These are phyloP conservation scores for Hydrotaea diabolus DNA, from an alignment of 2,888 invertebrate species.

Conservation along the genomic window DNA sequence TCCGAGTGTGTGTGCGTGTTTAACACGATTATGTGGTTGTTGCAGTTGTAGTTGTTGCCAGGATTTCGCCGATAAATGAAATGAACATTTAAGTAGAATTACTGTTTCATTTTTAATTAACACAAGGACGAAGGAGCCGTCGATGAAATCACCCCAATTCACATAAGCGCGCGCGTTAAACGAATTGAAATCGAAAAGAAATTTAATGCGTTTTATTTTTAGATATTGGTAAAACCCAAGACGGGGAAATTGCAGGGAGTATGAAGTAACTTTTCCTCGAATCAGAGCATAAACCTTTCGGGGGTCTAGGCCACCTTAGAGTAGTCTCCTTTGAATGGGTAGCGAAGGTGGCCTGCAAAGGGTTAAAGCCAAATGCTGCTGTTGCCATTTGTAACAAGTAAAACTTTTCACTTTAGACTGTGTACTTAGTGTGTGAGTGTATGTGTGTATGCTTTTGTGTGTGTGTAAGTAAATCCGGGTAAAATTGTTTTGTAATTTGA, in stretches of 20 bases:
- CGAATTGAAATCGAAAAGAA: conserved; percentile 8
- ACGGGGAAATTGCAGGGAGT: background rate
- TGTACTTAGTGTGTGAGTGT: conserved; percentile 5
- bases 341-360: background rate
- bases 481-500: conserved; percentile 41
- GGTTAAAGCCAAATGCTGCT: background rate
- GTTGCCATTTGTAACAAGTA: background rate
- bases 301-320: background rate
- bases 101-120: conserved; percentile 28
- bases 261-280: background rate
- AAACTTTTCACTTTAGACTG: conserved; percentile 9
- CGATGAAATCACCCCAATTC: background rate
- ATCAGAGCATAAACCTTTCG: background rate
- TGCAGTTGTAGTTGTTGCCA: background rate
- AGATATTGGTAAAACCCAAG: background rate
- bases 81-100: conserved; percentile 28
- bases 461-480: background rate
- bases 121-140: conserved; percentile 17
- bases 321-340: no score
- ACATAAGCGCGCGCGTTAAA: background rate
- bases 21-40: background rate
- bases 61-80: conserved; percentile 10
- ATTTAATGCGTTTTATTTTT: conserved; percentile 2
- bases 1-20: background rate
- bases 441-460: background rate